Evolutionary conservation across 1,140 invertebrate species (phyloP).

Genomic region (Cydia amplana): DNA sequence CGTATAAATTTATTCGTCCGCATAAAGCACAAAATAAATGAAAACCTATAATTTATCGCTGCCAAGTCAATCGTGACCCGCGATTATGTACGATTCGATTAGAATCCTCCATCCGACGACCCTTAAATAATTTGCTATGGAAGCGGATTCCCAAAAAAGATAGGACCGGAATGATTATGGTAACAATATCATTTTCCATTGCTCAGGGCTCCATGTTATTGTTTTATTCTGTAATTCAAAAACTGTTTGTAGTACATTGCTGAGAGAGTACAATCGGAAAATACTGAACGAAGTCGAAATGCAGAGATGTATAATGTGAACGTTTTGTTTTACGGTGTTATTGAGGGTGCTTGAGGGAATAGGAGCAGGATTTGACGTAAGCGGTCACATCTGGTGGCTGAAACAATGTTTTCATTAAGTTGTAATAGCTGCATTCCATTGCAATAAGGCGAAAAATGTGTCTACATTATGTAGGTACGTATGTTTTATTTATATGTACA

Average conservation of each 20-base stretch:
- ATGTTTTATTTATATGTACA: too few species aligned
- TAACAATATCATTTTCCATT: slow-evolving; percentile 29
- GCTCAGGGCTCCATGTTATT: neutral
- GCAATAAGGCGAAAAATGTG: too few species aligned
- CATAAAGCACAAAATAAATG: neutral
- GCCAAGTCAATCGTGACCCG: slow-evolving; percentile 23
- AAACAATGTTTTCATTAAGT: slow-evolving; percentile 17
- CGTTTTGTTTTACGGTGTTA: neutral
- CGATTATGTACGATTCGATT: slow-evolving; percentile 21
- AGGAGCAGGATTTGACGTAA: neutral
- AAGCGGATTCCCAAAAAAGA: slow-evolving; percentile 15
- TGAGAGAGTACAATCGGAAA: neutral
- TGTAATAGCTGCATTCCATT: neutral
- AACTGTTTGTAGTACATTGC: slow-evolving; percentile 1
- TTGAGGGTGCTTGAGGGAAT: neutral
- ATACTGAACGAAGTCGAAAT: neutral
- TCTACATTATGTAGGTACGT: too few species aligned
- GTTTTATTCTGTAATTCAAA: neutral
- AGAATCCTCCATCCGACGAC: slow-evolving; percentile 8
- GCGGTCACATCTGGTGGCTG: slow-evolving; percentile 21
- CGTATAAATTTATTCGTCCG: neutral
- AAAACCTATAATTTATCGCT: neutral
- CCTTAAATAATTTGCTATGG: slow-evolving; percentile 22
- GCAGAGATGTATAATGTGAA: neutral
- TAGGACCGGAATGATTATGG: slow-evolving; percentile 23